Evolutionary conservation across 1,140 invertebrate genomes (phyloP).

Genomic region (Bombus terrestris): DNA sequence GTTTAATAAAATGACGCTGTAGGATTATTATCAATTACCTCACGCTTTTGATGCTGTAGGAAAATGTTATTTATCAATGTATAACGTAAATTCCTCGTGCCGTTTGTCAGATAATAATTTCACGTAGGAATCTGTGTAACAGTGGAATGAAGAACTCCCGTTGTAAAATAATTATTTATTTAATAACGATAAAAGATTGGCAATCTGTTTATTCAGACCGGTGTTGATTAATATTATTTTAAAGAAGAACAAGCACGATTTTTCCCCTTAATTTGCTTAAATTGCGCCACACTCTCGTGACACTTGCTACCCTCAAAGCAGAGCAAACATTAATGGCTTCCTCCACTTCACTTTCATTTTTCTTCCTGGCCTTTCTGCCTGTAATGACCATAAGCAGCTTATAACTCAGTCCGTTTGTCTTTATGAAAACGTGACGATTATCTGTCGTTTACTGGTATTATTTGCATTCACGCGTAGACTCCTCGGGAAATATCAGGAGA

Average conservation of each 20-base stretch:
- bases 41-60: neutral
- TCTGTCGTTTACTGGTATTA: neutral
- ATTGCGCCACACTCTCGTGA: neutral
- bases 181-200: neutral
- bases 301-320: conserved; percentile 22
- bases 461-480: neutral
- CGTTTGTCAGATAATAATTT: neutral
- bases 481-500: neutral
- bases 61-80: neutral
- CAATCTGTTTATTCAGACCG: neutral
- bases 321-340: conserved; percentile 12
- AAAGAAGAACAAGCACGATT: neutral
- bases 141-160: neutral
- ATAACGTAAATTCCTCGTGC: neutral
- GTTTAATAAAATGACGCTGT: neutral
- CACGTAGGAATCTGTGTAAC: neutral
- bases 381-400: conserved; percentile 30
- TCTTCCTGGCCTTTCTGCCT: neutral
- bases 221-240: too few relatives aligned
- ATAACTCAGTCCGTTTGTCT: conserved; percentile 16
- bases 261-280: conserved; percentile 17
- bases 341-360: conserved; percentile 33
- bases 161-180: neutral
- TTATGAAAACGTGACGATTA: conserved; percentile 13
- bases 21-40: conserved; percentile 4